Percentiles rank a stretch among this genome's conserved stretches.
phyloP scores from a whole-genome alignment of 2,888 invertebrate genomes.

The Oasisia sp. region DNA sequence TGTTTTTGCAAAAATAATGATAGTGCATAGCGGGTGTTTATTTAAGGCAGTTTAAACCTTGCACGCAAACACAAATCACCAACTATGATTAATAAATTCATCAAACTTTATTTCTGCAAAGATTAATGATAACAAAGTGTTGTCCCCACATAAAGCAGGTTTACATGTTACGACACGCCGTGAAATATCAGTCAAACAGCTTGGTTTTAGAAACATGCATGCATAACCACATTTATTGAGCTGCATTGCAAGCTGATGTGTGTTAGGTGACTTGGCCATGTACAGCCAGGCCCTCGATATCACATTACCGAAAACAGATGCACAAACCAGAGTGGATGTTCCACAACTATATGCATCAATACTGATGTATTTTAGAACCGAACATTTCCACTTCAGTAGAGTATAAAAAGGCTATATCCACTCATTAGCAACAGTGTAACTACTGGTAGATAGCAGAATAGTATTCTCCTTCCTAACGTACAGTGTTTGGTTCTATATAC shows the following conservation, averaged over 20 bases:
- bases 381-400: not conserved
- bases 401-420: not conserved
- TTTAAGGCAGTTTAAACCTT: not conserved
- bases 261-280: not conserved
- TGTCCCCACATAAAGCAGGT: constrained; percentile 22
- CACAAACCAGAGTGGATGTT: constrained; percentile 19
- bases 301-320: not conserved
- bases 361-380: not conserved
- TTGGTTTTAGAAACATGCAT: constrained; percentile 14
- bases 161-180: not conserved
- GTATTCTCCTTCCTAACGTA: not conserved
- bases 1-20: not conserved
- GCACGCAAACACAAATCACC: not conserved
- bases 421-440: not conserved
- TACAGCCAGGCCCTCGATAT: not conserved
- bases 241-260: not conserved
- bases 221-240: not conserved
- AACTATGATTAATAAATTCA: constrained; percentile 8
- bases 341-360: not conserved
- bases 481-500: constrained; percentile 21
- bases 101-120: constrained; percentile 25
- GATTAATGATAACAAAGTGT: constrained; percentile 23
- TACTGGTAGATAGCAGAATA: constrained; percentile 20
- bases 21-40: not conserved
- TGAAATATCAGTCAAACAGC: constrained; percentile 14